Evolutionary conservation across 2,113 vertebrate species (phyloP), one percentile per base, ranked within the genome.

Genomic region (Connochaetes taurinus): DNA sequence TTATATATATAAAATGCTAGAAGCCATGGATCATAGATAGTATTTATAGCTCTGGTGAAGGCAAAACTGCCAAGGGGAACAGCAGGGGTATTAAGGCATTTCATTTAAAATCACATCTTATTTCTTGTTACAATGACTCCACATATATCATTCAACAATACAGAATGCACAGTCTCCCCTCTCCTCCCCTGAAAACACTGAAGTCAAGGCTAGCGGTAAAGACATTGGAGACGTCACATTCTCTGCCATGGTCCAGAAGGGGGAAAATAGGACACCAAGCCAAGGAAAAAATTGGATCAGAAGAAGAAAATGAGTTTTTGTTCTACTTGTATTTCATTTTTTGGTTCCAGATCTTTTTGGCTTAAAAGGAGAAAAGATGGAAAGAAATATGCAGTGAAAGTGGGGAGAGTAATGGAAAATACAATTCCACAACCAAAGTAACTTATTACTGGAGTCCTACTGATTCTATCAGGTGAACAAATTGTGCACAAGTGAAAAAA

Each of bases 21-120:
- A 97, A 62, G 97, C 71, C 92, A 29, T 17, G 57, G 55, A 50
- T 31, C 53, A 21, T 33, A 29, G 64, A 83, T 8, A 90, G n/a
- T 67, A 96, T 97, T 96, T 94, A 96, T 11, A 67, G 87, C 19
- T n/a, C 29, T 53, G 47, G 47, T 84, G 81, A 97, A 45, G 87
- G 78, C 11, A 95, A 76, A 95, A 97, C 76, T 97, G 85, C 80
- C 40, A 27, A 96, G 16, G 50, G 88, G 53, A 21, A 23, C 2
- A 91, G 57, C 15, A 62, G 83, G 92, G 90, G 96, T 96, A 88
- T 86, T 10, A 97, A 93, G 96, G 96, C 78, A 91, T 85, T 82
- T 93, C 87, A 67, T 67, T 90, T 93, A 93, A 93, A 95, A 67
- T 50, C 96, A 96, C 62, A 93, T 97, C 52, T 97, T 93, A 97